Conservation (phyloP, 2,888 invertebrate species). For the Oscheius myriophilus region DNA sequence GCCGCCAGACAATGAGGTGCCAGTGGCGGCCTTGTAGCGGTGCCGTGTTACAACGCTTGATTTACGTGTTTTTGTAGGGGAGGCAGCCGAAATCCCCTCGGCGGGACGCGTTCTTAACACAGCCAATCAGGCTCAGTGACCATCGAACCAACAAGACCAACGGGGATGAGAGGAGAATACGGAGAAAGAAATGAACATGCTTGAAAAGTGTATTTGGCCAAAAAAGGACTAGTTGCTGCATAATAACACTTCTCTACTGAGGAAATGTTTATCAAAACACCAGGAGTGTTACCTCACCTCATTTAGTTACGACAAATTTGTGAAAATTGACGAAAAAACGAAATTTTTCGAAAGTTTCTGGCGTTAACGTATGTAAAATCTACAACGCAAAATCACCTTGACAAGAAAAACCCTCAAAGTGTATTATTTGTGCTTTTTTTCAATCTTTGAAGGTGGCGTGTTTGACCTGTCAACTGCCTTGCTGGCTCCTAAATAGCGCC, state of each 20-base stretch:
- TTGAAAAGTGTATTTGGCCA: not conserved
- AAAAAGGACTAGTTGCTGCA: no score
- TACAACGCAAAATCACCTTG: no score
- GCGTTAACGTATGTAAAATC: no score
- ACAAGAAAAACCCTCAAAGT: no score
- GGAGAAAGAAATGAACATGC: not conserved
- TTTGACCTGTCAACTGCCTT: no score
- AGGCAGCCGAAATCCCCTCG: not conserved
- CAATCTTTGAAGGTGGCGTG: no score
- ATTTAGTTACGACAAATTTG: not conserved
- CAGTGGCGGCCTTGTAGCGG: constrained; percentile 25
- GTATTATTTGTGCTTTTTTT: no score
- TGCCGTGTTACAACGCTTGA: constrained; percentile 24
- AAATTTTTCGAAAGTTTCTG: no score
- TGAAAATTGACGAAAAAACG: not conserved
- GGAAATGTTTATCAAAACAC: not conserved
- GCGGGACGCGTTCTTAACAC: not conserved
- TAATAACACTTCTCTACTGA: no score
- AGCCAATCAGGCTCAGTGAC: not conserved
- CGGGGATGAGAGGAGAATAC: not conserved
- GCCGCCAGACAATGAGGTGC: constrained; percentile 10
- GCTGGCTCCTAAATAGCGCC: no score
- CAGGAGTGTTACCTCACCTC: not conserved
- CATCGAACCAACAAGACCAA: not conserved
- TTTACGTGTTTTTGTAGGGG: constrained; percentile 25